Conservation (phyloP, 2,888 invertebrate species). For the Marasmarcha lunaedactyla region DNA sequence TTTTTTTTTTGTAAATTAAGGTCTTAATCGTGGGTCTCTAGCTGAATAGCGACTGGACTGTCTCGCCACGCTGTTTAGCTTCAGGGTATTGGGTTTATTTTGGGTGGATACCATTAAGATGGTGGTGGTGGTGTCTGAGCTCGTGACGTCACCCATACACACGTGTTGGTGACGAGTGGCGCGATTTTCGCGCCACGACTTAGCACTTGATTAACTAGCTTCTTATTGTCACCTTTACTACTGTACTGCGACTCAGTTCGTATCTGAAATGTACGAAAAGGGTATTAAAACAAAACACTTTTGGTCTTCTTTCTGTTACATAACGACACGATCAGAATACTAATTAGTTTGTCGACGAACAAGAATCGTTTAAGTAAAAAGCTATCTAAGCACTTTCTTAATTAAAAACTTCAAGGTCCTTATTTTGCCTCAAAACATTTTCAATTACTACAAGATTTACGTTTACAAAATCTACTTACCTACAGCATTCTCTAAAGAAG, state of each 20-base stretch:
- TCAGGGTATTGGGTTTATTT: constrained; percentile 61
- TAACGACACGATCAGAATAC: too few relatives aligned
- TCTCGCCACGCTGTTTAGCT: constrained; percentile 61
- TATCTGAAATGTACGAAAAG: too few relatives aligned
- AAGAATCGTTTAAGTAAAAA: too few relatives aligned
- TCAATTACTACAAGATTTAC: too few relatives aligned
- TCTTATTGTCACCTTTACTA: background rate
- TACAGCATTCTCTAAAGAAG: too few relatives aligned
- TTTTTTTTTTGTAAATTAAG: constrained; percentile 37
- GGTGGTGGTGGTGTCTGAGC: constrained; percentile 28
- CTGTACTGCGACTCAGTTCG: too few relatives aligned
- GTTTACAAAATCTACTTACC: too few relatives aligned
- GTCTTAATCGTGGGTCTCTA: constrained; percentile 72
- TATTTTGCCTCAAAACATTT: too few relatives aligned
- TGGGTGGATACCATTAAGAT: constrained; percentile 70
- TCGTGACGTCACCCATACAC: constrained; percentile 48
- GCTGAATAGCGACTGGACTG: constrained; percentile 62
- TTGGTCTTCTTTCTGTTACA: background rate
- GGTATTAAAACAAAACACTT: background rate
- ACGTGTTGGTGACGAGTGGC: constrained; percentile 32
- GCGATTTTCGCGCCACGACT: constrained; percentile 36
- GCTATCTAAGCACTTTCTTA: too few relatives aligned
- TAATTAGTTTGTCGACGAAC: too few relatives aligned
- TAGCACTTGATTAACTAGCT: constrained; percentile 14
- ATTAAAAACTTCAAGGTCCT: too few relatives aligned